A percentile compares a stretch with the other conserved stretches of the same genome.
Evolutionary conservation across 2,888 invertebrate genomes (phyloP).

Genomic region (Tetramorium bicarinatum): DNA sequence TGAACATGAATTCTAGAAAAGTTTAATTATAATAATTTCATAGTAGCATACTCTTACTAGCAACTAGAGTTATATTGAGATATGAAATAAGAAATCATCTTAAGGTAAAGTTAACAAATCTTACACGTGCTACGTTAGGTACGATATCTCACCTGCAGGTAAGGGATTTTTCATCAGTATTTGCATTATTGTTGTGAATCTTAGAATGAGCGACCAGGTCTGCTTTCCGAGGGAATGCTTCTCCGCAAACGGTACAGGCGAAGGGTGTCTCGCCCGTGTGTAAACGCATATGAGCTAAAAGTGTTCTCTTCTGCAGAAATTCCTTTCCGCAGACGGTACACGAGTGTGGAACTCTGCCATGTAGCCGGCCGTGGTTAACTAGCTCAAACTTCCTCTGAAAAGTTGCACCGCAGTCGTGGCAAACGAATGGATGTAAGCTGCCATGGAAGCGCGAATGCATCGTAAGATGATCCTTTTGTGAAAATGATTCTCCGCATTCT

Average conservation of each 20-base stretch:
- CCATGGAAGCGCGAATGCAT: conserved; percentile 97
- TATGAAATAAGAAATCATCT: not conserved
- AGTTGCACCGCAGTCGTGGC: conserved; percentile 95
- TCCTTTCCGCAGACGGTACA: conserved; percentile 95
- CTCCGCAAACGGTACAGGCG: conserved; percentile 92
- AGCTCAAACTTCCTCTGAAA: conserved; percentile 95
- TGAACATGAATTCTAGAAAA: not conserved
- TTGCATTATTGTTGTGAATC: conserved; percentile 86
- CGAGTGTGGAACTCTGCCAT: conserved; percentile 93
- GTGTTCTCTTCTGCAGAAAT: conserved; percentile 94
- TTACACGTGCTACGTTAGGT: not conserved
- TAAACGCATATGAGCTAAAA: conserved; percentile 93
- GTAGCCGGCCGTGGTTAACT: conserved; percentile 93
- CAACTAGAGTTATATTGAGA: not conserved
- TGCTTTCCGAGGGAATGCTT: conserved; percentile 91
- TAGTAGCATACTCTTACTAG: not conserved
- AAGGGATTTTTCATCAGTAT: conserved; percentile 84
- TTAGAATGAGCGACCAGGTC: conserved; percentile 90
- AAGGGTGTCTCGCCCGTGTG: conserved; percentile 92
- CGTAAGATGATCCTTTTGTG: conserved; percentile 95
- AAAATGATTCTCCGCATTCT: conserved; percentile 97
- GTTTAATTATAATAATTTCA: not conserved
- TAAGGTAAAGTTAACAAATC: not conserved
- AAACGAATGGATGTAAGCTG: conserved; percentile 98
- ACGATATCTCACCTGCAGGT: conserved; percentile 86